A percentile compares a stretch with the other conserved stretches of the same genome.
These are phyloP conservation scores for Lathronympha strigana DNA, from an alignment of 2,888 invertebrate species.

Conservation along the genomic window DNA sequence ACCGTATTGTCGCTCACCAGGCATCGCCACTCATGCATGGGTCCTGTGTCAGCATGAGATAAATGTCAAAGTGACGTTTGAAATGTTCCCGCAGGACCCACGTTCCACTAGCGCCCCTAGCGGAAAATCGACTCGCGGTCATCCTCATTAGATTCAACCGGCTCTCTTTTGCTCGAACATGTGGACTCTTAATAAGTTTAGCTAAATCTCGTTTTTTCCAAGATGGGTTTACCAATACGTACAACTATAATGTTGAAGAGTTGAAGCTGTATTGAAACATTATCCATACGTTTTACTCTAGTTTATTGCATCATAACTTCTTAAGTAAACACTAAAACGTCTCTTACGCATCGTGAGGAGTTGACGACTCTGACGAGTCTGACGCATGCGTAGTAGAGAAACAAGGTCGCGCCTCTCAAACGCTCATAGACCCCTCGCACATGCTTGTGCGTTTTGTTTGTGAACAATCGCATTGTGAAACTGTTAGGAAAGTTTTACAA, in stretches of 20 bases:
- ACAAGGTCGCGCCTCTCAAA: slow-evolving; percentile 57
- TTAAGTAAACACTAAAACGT: slow-evolving; percentile 49
- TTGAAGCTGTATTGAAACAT: slow-evolving; percentile 1
- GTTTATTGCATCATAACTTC: slow-evolving; percentile 29
- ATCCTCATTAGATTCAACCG: too few relatives aligned
- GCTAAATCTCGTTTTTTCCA: neutral
- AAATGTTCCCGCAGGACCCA: too few relatives aligned
- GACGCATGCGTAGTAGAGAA: slow-evolving; percentile 52
- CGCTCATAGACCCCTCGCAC: slow-evolving; percentile 11
- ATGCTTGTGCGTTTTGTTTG: slow-evolving; percentile 9
- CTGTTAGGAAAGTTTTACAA: too few relatives aligned
- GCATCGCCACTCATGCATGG: too few relatives aligned
- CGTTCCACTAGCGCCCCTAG: too few relatives aligned
- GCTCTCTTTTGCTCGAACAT: too few relatives aligned
- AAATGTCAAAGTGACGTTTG: too few relatives aligned
- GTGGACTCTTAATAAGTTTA: neutral
- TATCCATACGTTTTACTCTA: slow-evolving; percentile 14
- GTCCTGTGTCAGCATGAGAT: too few relatives aligned
- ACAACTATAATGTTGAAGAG: neutral
- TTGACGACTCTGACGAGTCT: slow-evolving; percentile 48
- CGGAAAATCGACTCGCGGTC: too few relatives aligned
- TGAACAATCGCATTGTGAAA: too few relatives aligned
- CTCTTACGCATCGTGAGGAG: slow-evolving; percentile 58
- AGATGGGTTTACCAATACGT: neutral
- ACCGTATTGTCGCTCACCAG: too few relatives aligned